Conservation (phyloP, 1,140 invertebrate species). For the Anadara kagoshimensis region DNA sequence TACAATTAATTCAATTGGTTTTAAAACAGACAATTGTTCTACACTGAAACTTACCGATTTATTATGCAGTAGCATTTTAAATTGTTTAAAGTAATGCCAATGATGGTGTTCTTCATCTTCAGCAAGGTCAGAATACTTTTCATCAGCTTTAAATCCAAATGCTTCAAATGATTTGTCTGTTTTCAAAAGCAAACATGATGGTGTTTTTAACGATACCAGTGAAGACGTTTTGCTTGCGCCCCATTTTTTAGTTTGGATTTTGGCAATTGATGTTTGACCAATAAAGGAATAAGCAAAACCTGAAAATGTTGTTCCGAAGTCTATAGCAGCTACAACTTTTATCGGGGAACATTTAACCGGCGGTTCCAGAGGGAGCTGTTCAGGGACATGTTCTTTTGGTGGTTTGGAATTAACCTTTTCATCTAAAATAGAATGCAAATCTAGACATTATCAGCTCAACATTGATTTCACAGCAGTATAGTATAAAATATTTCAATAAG, state of each 20-base stretch:
- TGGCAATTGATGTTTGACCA: slow-evolving; percentile 36
- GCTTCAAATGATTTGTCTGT: slow-evolving; percentile 77
- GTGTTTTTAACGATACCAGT: slow-evolving; percentile 77
- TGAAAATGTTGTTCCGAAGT: slow-evolving; percentile 79
- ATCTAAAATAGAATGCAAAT: too few species aligned
- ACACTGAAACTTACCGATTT: too few species aligned
- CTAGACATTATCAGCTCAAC: too few species aligned
- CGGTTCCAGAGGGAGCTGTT: too few species aligned
- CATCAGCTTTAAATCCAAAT: slow-evolving; percentile 77
- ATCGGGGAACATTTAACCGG: too few species aligned
- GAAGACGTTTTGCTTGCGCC: slow-evolving; percentile 74
- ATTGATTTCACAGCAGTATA: too few species aligned
- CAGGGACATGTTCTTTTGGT: too few species aligned
- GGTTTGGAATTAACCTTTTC: too few species aligned
- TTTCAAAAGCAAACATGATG: slow-evolving; percentile 76
- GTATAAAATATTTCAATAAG: too few species aligned
- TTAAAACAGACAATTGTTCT: too few species aligned
- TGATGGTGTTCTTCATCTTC: slow-evolving; percentile 72
- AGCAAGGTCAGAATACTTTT: slow-evolving; percentile 77
- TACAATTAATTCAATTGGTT: too few species aligned
- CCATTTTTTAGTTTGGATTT: slow-evolving; percentile 78
- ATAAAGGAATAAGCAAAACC: slow-evolving; percentile 78
- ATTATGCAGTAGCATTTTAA: slow-evolving; percentile 77
- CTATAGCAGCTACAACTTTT: slow-evolving; percentile 76
- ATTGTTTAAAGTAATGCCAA: slow-evolving; percentile 79